Evolutionary conservation across 92 coral and sea anemone species (phyloP), one percentile per base, ranked within the genome.

Genomic region (Nematostella vectensis): DNA sequence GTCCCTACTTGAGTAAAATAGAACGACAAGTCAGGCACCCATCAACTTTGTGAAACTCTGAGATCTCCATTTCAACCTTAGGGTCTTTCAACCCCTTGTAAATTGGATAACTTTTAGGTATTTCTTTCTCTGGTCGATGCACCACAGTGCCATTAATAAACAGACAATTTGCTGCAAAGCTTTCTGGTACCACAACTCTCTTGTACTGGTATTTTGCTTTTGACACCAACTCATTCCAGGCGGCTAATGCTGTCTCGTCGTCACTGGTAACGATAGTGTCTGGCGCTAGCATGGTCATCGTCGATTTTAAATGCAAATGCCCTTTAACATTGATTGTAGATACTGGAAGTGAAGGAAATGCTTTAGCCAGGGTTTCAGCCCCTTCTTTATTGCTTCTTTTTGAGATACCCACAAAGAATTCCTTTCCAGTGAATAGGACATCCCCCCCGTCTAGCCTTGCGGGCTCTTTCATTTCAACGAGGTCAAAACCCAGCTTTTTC

Each of bases 371-470:
- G 17, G 43, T 27, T 2, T 60, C 76, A 1, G 80, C 33, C 24
- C 98, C 88, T 16, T 82, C 93, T 27, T 55, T 54, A 59, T 81
- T 85, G 3, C 88, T 69, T 29, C 96, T 71, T 10, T 51, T 52
- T 12, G 88, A 70, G 11, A 85, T 31, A 17, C 98, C 98, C 38
- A 91, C 96, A 30, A 91, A 70, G 44, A 91, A 86, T 52, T 91
- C 98, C 28, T 63, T 70, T 2, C 98, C 98, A 0, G 98, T 91
- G 58, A 91, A 91, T 39, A 91, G 74, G 0, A 91, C 98, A 69
- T 91, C 98, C 0, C 98, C 98, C 0, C 98, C 98, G 39, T 91
- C 98, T 20, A 91, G 54, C 39, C 23, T 26, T 24, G 98, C 93
- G 19, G 96, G 96, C 21, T 71, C 71, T 30, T 50, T 56, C 98